Conservation (phyloP, 2,888 invertebrate species). For the Ramazzottius varieornatus region DNA sequence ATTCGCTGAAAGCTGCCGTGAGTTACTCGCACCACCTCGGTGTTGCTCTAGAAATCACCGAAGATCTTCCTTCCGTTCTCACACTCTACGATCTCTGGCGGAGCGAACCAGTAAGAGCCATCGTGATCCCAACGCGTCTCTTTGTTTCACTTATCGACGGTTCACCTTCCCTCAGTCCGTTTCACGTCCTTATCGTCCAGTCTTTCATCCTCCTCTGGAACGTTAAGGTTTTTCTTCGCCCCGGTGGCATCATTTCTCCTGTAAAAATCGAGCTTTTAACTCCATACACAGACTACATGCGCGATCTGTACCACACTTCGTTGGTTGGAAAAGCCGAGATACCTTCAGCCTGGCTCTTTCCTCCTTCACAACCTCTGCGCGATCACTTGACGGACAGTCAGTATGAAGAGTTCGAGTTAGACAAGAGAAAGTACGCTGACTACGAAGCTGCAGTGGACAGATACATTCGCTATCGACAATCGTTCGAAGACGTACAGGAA, state of each 20-base stretch:
- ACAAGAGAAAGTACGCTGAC: neutral
- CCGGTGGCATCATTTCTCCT: slow-evolving; percentile 8
- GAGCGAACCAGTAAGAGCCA: neutral
- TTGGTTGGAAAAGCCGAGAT: neutral
- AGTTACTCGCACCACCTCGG: slow-evolving; percentile 12
- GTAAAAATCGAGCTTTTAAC: neutral
- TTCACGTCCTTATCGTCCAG: neutral
- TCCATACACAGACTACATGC: neutral
- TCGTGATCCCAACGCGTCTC: neutral
- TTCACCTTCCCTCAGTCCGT: neutral
- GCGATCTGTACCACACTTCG: neutral
- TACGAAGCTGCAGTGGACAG: neutral
- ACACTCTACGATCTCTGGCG: slow-evolving; percentile 10
- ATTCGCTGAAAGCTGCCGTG: slow-evolving; percentile 18
- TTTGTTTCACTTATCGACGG: neutral
- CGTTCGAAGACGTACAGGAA: neutral
- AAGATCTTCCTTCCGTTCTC: slow-evolving; percentile 17
- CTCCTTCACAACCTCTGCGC: neutral
- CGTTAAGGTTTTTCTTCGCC: neutral
- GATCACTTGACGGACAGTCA: neutral
- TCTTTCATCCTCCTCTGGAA: neutral
- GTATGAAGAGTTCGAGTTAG: neutral
- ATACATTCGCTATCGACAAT: neutral
- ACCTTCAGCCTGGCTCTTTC: neutral
- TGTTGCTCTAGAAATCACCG: slow-evolving; percentile 19